These are phyloP conservation scores for Sebastes matsubarae DNA, from an alignment of 2,797 vertebrate species.

Conservation along the genomic window DNA sequence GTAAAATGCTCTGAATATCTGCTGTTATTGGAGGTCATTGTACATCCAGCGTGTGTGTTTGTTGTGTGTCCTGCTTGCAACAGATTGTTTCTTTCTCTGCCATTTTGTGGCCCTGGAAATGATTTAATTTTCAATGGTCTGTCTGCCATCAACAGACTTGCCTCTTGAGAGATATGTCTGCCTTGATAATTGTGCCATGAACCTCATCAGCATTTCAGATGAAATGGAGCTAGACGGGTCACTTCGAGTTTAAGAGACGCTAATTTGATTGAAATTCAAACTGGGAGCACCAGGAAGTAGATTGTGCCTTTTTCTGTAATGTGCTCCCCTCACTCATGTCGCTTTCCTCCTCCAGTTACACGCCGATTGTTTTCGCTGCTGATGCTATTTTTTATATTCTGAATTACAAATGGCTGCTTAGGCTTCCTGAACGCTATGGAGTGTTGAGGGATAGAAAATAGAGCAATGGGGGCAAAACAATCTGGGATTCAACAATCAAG, in stretches of 20 bases:
- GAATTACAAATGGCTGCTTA: constrained; percentile 58
- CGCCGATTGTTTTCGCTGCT: constrained; percentile 55
- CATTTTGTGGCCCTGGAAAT: constrained; percentile 73
- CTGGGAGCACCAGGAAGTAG: constrained; percentile 80
- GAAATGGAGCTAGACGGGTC: constrained; percentile 83
- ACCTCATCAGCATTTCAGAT: constrained; percentile 84
- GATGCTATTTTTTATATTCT: constrained; percentile 47
- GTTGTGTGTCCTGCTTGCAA: constrained; percentile 35
- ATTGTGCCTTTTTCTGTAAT: constrained; percentile 76
- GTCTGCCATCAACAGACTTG: constrained; percentile 76
- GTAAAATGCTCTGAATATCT: constrained; percentile 49
- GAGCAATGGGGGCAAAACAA: constrained; percentile 20
- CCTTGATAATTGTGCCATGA: constrained; percentile 83
- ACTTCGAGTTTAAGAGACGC: constrained; percentile 82
- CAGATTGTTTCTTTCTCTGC: constrained; percentile 68
- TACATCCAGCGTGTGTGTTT: constrained; percentile 14
- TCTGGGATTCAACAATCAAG: constrained; percentile 24
- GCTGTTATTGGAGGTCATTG: constrained; percentile 49
- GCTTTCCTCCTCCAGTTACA: constrained; percentile 68
- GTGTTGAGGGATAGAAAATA: constrained; percentile 24
- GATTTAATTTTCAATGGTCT: constrained; percentile 78
- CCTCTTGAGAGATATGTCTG: constrained; percentile 79
- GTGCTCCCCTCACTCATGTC: constrained; percentile 72
- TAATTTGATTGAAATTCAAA: constrained; percentile 86
- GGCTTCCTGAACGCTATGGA: constrained; percentile 6